Conservation (phyloP, 2,797 vertebrate genomes). For the Yasuhikotakia modesta region DNA sequence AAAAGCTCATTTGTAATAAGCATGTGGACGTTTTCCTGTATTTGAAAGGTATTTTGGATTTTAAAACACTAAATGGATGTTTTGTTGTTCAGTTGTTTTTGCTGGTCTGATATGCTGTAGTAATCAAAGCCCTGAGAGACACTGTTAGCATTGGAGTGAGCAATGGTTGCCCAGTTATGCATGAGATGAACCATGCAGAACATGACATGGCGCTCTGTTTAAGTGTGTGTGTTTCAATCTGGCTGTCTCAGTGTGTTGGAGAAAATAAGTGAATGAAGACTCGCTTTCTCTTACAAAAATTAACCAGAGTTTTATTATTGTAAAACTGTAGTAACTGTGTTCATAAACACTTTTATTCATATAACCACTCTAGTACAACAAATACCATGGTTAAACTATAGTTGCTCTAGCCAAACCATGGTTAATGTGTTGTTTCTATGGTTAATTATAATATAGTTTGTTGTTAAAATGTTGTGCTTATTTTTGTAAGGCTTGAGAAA, state of each 20-base stretch:
- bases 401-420: too few species aligned
- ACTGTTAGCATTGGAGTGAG: conserved; percentile 79
- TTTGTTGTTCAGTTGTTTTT: conserved; percentile 37
- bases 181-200: conserved; percentile 72
- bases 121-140: conserved; percentile 73
- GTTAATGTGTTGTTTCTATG: too few species aligned
- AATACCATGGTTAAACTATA: too few species aligned
- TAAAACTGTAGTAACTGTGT: too few species aligned
- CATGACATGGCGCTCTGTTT: conserved; percentile 55
- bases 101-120: conserved; percentile 54
- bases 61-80: conserved; percentile 55
- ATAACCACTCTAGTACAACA: too few species aligned
- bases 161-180: conserved; percentile 71
- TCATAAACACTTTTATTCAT: too few species aligned
- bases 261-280: conserved; percentile 66
- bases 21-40: conserved; percentile 3
- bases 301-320: too few species aligned
- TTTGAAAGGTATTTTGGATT: not conserved
- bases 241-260: conserved; percentile 62
- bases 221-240: conserved; percentile 44
- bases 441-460: too few species aligned
- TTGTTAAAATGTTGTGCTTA: too few species aligned
- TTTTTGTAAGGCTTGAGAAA: conserved; percentile 42
- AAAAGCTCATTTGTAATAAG: conserved; percentile 4
- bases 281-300: conserved; percentile 11